Conservation (phyloP, 2,888 invertebrate genomes). For the Xestia ashworthii region DNA sequence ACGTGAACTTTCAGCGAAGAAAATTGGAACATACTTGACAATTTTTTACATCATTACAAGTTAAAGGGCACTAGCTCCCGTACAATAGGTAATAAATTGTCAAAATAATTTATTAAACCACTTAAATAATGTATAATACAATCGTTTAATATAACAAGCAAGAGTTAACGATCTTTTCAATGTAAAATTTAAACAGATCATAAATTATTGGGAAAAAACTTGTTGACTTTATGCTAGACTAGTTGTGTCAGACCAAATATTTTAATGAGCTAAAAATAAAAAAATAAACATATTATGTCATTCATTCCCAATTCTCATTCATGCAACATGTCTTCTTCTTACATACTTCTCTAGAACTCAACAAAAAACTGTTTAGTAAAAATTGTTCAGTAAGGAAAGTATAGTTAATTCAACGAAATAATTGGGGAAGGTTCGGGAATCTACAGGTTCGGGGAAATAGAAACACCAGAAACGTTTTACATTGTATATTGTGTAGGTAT, state of each 20-base stretch:
- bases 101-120: slow-evolving; percentile 56
- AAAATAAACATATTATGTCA: neutral
- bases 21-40: slow-evolving; percentile 54
- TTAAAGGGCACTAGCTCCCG: slow-evolving; percentile 47
- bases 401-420: neutral
- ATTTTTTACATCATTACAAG: slow-evolving; percentile 39
- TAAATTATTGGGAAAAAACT: slow-evolving; percentile 28
- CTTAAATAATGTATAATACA: slow-evolving; percentile 41
- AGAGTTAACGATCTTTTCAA: slow-evolving; percentile 55
- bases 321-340: no score
- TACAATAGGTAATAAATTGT: slow-evolving; percentile 62
- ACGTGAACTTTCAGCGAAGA: slow-evolving; percentile 50
- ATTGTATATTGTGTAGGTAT: neutral
- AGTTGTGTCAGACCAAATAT: slow-evolving; percentile 8
- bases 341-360: no score
- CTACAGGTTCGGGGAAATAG: no score
- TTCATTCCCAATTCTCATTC: neutral
- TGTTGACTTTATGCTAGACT: slow-evolving; percentile 1
- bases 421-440: neutral
- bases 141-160: slow-evolving; percentile 48
- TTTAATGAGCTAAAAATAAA: neutral
- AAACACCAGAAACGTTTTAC: neutral
- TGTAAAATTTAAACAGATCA: slow-evolving; percentile 35
- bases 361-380: neutral
- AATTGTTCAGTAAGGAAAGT: neutral